Evolutionary conservation across 2,113 vertebrate species (phyloP).

Genomic region (Abramis brama): DNA sequence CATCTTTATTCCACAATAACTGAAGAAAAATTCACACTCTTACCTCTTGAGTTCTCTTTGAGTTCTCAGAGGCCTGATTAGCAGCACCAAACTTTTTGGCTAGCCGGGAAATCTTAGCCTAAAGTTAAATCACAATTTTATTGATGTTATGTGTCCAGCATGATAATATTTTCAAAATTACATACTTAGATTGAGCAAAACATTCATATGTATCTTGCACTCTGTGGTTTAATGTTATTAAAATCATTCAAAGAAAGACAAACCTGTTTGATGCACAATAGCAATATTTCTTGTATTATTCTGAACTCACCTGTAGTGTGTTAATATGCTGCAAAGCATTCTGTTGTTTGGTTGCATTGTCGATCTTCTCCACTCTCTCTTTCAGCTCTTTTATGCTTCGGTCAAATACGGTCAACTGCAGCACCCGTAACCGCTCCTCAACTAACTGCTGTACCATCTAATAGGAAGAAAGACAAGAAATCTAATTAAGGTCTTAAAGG

Average conservation of each 20-base stretch:
- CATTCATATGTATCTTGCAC: neutral
- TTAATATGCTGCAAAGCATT: conserved; percentile 76
- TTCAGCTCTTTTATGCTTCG: conserved; percentile 87
- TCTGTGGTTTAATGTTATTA: neutral
- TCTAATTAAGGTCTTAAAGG: neutral
- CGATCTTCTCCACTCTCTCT: conserved; percentile 89
- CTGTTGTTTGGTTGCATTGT: conserved; percentile 90
- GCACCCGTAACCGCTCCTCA: conserved; percentile 83
- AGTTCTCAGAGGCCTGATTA: conserved; percentile 85
- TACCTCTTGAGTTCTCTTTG: conserved; percentile 90
- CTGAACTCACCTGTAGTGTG: conserved; percentile 83
- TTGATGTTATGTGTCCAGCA: neutral
- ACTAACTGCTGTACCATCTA: conserved; percentile 91
- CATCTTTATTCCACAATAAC: neutral
- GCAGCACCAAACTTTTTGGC: conserved; percentile 93
- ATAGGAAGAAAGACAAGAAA: conserved; percentile 29
- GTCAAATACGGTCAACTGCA: conserved; percentile 88
- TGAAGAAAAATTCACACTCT: conserved; percentile 11
- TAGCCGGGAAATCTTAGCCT: conserved; percentile 92
- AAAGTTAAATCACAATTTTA: conserved; percentile 13
- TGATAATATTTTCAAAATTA: too few species aligned
- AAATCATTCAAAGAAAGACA: neutral
- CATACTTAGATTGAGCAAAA: neutral
- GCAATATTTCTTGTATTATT: neutral
- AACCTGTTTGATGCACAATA: neutral